Percentiles rank a stretch among this genome's conserved stretches.
phyloP scores from a whole-genome alignment of 2,113 vertebrate genomes.

The Aphelocoma coerulescens region DNA sequence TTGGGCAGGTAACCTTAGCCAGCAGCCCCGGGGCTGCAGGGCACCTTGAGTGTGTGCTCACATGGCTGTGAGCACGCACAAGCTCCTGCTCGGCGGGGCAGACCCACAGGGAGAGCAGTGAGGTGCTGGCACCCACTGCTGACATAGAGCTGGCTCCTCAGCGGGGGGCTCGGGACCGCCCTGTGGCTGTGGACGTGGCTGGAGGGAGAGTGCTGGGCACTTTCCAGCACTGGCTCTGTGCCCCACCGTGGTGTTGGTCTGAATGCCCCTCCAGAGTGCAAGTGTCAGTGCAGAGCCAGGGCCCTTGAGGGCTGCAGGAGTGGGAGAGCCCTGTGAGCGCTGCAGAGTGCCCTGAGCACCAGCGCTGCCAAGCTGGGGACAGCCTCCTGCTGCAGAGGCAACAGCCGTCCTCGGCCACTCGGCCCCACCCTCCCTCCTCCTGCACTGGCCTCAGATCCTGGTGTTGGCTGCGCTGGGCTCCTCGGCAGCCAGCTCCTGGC shows the following conservation, averaged over 20 bases:
- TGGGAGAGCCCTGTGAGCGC: background rate
- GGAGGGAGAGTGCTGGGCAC: background rate
- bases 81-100: background rate
- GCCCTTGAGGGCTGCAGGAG: background rate
- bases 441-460: background rate
- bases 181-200: accelerated
- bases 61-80: accelerated
- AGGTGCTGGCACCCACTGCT: accelerated
- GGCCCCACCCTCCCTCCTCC: background rate
- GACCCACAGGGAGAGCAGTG: background rate
- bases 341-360: accelerated
- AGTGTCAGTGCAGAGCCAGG: background rate
- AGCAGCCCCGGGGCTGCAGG: accelerated
- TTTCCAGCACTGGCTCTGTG: accelerated
- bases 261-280: background rate
- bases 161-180: accelerated
- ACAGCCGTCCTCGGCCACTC: accelerated
- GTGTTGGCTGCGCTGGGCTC: background rate
- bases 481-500: slow-evolving; percentile 37
- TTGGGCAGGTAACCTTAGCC: background rate
- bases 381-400: background rate
- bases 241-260: accelerated
- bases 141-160: background rate
- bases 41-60: background rate
- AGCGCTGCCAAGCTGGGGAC: accelerated